A percentile compares a stretch with the other conserved stretches of the same genome.
Evolutionary conservation across 2,888 invertebrate species (phyloP).

Genomic region (Scaptomyza flava): DNA sequence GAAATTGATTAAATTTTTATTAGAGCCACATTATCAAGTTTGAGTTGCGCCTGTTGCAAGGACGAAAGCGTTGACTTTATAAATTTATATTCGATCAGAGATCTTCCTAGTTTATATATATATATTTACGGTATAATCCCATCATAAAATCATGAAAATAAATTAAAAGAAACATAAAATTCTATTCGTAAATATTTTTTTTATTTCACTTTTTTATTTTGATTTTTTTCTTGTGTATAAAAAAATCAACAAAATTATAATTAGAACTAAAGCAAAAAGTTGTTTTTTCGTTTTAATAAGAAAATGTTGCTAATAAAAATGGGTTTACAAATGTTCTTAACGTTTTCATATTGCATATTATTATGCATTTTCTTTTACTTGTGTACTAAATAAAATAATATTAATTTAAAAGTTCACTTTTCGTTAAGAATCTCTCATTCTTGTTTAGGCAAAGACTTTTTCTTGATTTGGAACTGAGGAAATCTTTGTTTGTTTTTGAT

Average conservation of each 20-base stretch:
- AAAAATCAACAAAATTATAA: slow-evolving; percentile 72
- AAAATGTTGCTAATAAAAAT: slow-evolving; percentile 61
- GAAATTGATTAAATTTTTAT: slow-evolving; percentile 27
- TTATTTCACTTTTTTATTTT: slow-evolving; percentile 63
- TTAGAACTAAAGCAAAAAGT: slow-evolving; percentile 74
- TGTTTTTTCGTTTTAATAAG: slow-evolving; percentile 36
- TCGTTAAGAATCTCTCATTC: slow-evolving; percentile 44
- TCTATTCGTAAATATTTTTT: slow-evolving; percentile 15
- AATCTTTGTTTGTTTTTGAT: slow-evolving; percentile 19
- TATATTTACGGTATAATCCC: neutral
- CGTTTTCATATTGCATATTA: slow-evolving; percentile 21
- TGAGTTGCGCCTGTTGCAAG: slow-evolving; percentile 20
- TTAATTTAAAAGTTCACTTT: slow-evolving; percentile 31
- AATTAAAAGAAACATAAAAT: neutral
- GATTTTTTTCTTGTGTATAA: slow-evolving; percentile 49
- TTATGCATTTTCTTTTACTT: slow-evolving; percentile 24
- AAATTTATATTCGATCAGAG: slow-evolving; percentile 2
- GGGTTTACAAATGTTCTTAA: slow-evolving; percentile 38
- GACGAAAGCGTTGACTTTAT: slow-evolving; percentile 25
- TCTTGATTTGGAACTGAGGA: slow-evolving; percentile 55
- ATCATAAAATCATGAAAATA: neutral
- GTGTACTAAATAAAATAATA: slow-evolving; percentile 47
- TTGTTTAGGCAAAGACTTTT: slow-evolving; percentile 21
- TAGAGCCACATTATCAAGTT: slow-evolving; percentile 13
- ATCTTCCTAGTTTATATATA: slow-evolving; percentile 9